Base-by-base conservation (phyloP, 2,113 vertebrate species). In the Accipiter virgatus region DNA sequence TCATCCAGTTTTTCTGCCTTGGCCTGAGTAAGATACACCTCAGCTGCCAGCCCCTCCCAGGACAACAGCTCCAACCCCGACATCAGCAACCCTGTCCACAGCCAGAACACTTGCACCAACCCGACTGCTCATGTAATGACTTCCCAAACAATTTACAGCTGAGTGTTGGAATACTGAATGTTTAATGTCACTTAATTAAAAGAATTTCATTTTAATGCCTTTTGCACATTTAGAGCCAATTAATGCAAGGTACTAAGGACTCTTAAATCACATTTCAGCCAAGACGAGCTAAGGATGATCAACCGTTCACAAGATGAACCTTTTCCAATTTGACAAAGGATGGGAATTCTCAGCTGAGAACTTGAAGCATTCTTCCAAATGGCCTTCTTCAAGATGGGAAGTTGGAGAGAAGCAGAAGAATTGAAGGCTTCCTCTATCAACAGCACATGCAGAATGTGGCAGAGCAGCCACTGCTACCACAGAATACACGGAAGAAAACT, bases 111-210 rank as follows among this genome's bases (percentile, higher is more conserved):
- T 55, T 13, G 36, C 71, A 84, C 92, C 32, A 3, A 78, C 61
- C 66, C 62, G 11, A 71, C 52, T 31, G 42, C 73, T 25, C 94
- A 19, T 16, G 61, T 29, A 62, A 52, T 38, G 86, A 47, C 88
- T 91, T 77, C 88, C 87, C 20, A 85, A 94, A 38, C 59, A 77
- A 87, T 50, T 88, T 55, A 85, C 75, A 90, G 31, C 82, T 20
- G 47, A 79, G 65, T 16, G 27, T 12, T 31, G 42, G 75, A 79
- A 95, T 26, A 63, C 75, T 73, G 91, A 86, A 90, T 42, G 68
- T 56, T 94, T 88, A 83, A 47, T 75, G 29, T 73, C 88, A 95
- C 93, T 94, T 90, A n/a, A 95, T 95, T 96, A 92, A 67, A 91
- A 61, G n/a, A 88, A 94, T 96, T 80, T 90, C 71, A 93, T 91